Evolutionary conservation across 2,113 vertebrate genomes (phyloP).

Genomic region (Tragelaphus buxtoni): DNA sequence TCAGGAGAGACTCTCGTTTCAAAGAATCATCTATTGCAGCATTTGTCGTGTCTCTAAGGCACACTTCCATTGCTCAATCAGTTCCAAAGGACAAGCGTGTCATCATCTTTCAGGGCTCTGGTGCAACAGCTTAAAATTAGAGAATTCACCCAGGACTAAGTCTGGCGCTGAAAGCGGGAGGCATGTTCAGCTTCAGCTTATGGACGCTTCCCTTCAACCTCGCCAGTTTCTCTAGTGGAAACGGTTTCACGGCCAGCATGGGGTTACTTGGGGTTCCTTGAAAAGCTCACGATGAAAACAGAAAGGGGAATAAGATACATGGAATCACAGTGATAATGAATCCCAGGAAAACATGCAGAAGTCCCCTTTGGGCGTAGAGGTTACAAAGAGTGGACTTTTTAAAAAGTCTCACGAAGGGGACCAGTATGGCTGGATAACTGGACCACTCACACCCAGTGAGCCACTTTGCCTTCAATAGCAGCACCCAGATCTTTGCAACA

Average conservation of each 20-base stretch:
- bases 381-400: neutral
- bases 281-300: neutral
- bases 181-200: neutral
- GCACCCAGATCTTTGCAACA: neutral
- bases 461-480: neutral
- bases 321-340: neutral
- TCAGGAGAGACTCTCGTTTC: slow-evolving; percentile 39
- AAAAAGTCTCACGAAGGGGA: neutral
- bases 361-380: neutral
- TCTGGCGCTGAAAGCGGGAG: slow-evolving; percentile 24
- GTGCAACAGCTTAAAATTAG: slow-evolving; percentile 55
- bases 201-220: neutral
- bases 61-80: slow-evolving; percentile 64
- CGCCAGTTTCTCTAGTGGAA: slow-evolving; percentile 49
- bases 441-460: neutral
- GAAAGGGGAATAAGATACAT: neutral
- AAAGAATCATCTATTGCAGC: slow-evolving; percentile 49
- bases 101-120: slow-evolving; percentile 51
- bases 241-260: neutral
- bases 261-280: slow-evolving; percentile 34
- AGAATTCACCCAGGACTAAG: slow-evolving; percentile 48
- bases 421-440: neutral
- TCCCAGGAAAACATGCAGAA: neutral
- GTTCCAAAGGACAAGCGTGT: slow-evolving; percentile 9
- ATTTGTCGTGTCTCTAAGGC: slow-evolving; percentile 55